Evolutionary conservation across 2,888 invertebrate species (phyloP), one percentile per base, ranked within the genome.

Genomic region (Eristalis arbustorum): DNA sequence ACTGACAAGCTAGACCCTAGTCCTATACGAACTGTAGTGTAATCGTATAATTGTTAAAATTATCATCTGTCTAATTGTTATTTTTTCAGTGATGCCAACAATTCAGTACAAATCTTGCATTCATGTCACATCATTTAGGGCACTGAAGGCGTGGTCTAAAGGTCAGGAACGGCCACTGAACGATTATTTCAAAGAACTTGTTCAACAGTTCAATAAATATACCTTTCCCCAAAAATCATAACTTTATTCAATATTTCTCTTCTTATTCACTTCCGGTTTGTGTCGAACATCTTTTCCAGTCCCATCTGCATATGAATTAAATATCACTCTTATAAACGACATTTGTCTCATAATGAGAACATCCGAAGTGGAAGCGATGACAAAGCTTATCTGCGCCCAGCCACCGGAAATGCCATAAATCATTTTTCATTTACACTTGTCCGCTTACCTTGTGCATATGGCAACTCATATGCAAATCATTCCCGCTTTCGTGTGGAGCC

Each of bases 401-500:
- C 22, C 72, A 82, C 85, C 82, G 85, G 85, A 87, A 82, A 71
- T 74, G 42, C 23, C 62, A 78, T 74, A 69, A 82, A 74, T 78
- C 73, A 82, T 67, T 25, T 62, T 82, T 59, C 77, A 64, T 74
- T 71, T 75, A 72, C 74, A 82, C 82, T 78, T 82, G 82, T 72
- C 74, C 69, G 71, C 78, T 74, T 56, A 49, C 56, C 63, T 71
- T 78, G 31, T 59, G 25, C 57, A 62, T 31, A 31, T 74, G 62
- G 61, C 57, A 25, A 63, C 62, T 40, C 63, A 40, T 75, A 87
- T 87, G 87, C 78, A 87, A 87, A 83, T 87, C 57, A 68, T 62
- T 28, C 18, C 22, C 14, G 1, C 42, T 64, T 63, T 34, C 25
- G 14, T 64, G 49, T 8, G 18, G 37, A 23, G 28, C 14, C 18